Evolutionary conservation across 2,888 invertebrate genomes (phyloP), one percentile per base, ranked within the genome.

Genomic region (Sussaba pulchella): DNA sequence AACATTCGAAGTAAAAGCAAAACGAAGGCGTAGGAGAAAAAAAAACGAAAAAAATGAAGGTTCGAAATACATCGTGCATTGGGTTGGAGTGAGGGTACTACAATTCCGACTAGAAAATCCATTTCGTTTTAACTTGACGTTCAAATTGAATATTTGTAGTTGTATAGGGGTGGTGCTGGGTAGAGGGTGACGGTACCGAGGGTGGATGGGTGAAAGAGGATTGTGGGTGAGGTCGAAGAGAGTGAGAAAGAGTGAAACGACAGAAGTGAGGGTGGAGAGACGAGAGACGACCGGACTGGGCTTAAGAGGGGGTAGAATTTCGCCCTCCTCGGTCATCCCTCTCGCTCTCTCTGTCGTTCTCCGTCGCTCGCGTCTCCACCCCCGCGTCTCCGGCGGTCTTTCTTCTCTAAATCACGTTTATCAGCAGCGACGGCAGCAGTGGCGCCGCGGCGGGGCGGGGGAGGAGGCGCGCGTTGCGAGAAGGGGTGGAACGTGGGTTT

Each of bases 61-160:
- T 36, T 57, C 45, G 76, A 70, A 78, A 74, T 43, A 80, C 76
- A 43, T 64, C 63, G 24, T 47, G 59, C 57, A 78, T 84, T 85
- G 72, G 61, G 78, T 63, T 74, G 31, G 87, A 88, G 57, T 31
- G 31, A 57, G 85, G 87, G 86, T 88, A 87, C 92, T 54, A 69
- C 70, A 70, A 43, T 47, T 90, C 92, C 91, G 90, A 92, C 92
- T 92, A 92, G 92, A 93, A 93, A 94, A 94, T 93, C 93, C 93
- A 94, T 94, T 94, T 93, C 93, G 93, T 92, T 93, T 93, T 93
- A 93, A 93, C 93, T 93, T 93, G 93, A 93, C 93, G 93, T 93
- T 93, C 92, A 93, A 94, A 94, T 94, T 93, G 93, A 94, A 93
- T 93, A 93, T 93, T 94, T 93, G 93, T 93, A 93, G 93, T 92